phyloP scores from a whole-genome alignment of 2,888 invertebrate genomes.

The Bellardia pandia region DNA sequence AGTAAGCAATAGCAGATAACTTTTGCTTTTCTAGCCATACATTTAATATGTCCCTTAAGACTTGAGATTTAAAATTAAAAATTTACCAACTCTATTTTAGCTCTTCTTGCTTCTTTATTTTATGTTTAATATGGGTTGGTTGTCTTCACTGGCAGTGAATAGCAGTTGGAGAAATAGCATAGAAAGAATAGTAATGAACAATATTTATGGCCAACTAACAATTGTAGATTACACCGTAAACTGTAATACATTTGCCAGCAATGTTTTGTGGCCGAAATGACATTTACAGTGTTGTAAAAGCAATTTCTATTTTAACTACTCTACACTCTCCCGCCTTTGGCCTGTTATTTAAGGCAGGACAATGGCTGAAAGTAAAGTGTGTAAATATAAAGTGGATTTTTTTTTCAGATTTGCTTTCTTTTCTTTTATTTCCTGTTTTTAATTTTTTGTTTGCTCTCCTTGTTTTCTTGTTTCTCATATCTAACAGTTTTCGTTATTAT shows the following conservation, averaged over 20 bases:
- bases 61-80: conserved; percentile 63
- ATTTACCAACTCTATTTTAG: conserved; percentile 41
- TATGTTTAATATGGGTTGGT: conserved; percentile 3
- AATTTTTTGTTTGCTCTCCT: neutral
- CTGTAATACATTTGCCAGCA: conserved; percentile 59
- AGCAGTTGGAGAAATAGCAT: neutral
- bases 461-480: neutral
- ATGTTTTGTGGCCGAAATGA: conserved; percentile 67
- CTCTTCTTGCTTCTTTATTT: neutral
- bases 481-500: conserved; percentile 20
- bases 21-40: conserved; percentile 26
- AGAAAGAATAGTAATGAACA: conserved; percentile 35
- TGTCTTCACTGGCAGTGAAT: neutral
- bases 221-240: conserved; percentile 62
- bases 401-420: conserved; percentile 18
- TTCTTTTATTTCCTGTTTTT: conserved; percentile 13
- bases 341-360: neutral
- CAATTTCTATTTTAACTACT: conserved; percentile 19
- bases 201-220: conserved; percentile 66
- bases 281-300: conserved; percentile 65
- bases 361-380: conserved; percentile 27
- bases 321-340: neutral
- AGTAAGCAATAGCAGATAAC: conserved; percentile 19
- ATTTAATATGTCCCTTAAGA: conserved; percentile 59
- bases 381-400: neutral